Percentiles rank a stretch among this genome's conserved stretches.
Evolutionary conservation across 2,888 invertebrate genomes (phyloP).

Genomic region (Linyphia triangularis): DNA sequence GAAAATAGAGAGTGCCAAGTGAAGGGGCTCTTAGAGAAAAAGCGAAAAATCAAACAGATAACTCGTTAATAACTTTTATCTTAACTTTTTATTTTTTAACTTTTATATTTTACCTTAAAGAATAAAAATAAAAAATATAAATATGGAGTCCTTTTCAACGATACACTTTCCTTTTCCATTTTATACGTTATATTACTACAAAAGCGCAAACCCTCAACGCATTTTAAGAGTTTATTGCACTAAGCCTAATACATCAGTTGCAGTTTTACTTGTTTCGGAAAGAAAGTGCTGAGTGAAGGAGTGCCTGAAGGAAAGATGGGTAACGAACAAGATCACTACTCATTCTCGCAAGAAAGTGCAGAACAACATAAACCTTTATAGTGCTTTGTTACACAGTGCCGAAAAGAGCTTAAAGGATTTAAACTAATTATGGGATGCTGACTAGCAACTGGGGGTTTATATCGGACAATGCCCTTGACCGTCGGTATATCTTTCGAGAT

Average conservation of each 20-base stretch:
- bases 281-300: background rate
- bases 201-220: no score
- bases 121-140: no score
- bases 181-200: no score
- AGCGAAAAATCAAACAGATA: no score
- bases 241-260: background rate
- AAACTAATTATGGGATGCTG: constrained; percentile 16
- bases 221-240: no score
- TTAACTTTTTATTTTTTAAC: no score
- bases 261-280: background rate
- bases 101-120: no score
- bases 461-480: background rate
- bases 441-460: background rate
- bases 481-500: background rate
- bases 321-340: background rate
- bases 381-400: background rate
- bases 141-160: no score
- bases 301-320: background rate
- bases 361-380: background rate
- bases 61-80: no score
- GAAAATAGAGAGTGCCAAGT: no score
- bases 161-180: no score
- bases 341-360: background rate
- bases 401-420: background rate
- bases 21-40: no score